Base-by-base conservation (phyloP, 2,113 vertebrate genomes). In the Hylia prasina region DNA sequence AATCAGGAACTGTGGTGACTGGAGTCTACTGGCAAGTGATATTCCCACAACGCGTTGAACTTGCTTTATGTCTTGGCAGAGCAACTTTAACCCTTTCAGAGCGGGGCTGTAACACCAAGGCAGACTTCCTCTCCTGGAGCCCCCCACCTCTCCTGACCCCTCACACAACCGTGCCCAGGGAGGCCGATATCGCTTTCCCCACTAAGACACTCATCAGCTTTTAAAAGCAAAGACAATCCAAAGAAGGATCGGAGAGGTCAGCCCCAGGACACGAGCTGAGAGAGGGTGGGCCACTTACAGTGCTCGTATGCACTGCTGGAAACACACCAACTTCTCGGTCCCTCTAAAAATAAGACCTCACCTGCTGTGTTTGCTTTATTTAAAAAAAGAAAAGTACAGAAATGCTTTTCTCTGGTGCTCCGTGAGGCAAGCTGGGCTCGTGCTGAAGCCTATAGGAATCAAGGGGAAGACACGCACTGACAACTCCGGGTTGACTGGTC, bases 301-400 rank as follows among this genome's bases (percentile, higher is more conserved):
- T 30, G 90, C 92, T 96, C 23, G 1, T 64, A 93, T 75, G 82
- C 90, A 33, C 89, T 90, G 83, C 88, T 96, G 94, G 94, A 96
- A 92, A 93, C 57, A n/a, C 82, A 95, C 94, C 92, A 95, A 4
- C 88, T 88, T 69, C 89, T 89, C 4, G 1, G 65, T 82, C 92
- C 57, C 95, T 96, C 96, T 94, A 94, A 94, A 97, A 95, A 95
- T 96, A 97, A 95, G 92, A 93, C 90, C 90, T 95, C 94, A 96
- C 94, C 94, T 95, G 94, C 93, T 95, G 93, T 89, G 90, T 93
- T 95, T 93, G 92, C 92, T 93, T 93, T 92, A 93, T 95, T 96
- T 93, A 92, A 95, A 90, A 91, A 94, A 90, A 91, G 66, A 54
- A 83, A 93, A 87, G 72, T 75, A 90, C 30, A 89, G 92, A 90